Evolutionary conservation across 92 coral and sea anemone species (phyloP).

Genomic region (Bergia sp.): DNA sequence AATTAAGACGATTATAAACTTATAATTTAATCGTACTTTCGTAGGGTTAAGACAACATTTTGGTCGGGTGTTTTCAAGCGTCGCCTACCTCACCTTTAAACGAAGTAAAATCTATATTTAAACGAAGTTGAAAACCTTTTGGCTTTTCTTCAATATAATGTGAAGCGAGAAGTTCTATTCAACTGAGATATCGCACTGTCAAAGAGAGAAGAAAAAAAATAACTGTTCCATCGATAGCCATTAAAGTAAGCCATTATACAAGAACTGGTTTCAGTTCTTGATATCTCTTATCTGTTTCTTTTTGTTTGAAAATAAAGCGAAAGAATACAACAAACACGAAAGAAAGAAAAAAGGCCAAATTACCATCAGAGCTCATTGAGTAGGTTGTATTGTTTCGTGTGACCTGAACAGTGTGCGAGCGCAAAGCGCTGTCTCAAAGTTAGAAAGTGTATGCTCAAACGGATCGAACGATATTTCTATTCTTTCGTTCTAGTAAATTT

Average conservation of each 20-base stretch:
- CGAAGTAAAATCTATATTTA: not conserved
- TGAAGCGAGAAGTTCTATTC: constrained; percentile 10
- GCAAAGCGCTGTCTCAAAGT: not conserved
- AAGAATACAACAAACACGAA: not conserved
- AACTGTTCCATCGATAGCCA: not conserved
- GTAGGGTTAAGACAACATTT: not conserved
- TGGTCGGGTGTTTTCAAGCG: not conserved
- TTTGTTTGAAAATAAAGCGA: not conserved
- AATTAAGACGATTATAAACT: not conserved
- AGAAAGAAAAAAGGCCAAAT: constrained; percentile 20
- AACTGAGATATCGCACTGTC: constrained; percentile 13
- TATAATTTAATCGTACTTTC: constrained; percentile 16
- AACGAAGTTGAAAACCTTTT: not conserved
- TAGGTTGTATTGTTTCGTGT: constrained; percentile 28
- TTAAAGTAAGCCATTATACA: constrained; percentile 9
- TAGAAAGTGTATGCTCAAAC: not conserved
- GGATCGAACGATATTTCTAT: constrained; percentile 3
- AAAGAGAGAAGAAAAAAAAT: constrained; percentile 24
- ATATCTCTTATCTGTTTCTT: constrained; percentile 14
- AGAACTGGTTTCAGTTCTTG: constrained; percentile 16
- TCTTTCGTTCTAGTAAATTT: not conserved
- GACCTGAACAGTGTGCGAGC: constrained; percentile 17
- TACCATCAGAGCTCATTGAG: constrained; percentile 22
- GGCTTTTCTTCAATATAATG: not conserved
- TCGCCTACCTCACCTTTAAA: not conserved